Conservation (phyloP, 2,888 invertebrate genomes). For the Rhabditoides inermis region DNA sequence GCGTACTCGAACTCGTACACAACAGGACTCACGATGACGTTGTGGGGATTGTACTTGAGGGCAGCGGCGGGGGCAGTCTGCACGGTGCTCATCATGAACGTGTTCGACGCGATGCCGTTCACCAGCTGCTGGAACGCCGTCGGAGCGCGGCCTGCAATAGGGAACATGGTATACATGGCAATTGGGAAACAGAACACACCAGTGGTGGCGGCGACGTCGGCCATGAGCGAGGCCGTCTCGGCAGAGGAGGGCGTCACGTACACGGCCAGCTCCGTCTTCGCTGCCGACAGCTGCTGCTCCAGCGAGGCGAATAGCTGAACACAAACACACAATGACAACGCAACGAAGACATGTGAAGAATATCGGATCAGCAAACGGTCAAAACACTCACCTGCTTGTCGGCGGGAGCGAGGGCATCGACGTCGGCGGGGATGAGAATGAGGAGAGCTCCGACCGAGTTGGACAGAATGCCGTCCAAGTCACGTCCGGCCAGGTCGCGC, state of each 20-base stretch:
- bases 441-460: slow-evolving; percentile 41
- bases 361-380: too few relatives aligned
- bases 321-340: too few relatives aligned
- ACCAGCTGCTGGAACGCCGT: slow-evolving; percentile 38
- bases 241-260: slow-evolving; percentile 30
- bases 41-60: slow-evolving; percentile 12
- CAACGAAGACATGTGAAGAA: too few relatives aligned
- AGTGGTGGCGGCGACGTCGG: too few relatives aligned
- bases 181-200: slow-evolving; percentile 7
- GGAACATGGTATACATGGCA: slow-evolving; percentile 5
- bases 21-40: slow-evolving; percentile 24
- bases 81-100: slow-evolving; percentile 42
- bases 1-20: neutral
- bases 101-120: slow-evolving; percentile 41
- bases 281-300: slow-evolving; percentile 22
- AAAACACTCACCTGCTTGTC: slow-evolving; percentile 24
- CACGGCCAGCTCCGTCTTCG: slow-evolving; percentile 39
- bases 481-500: slow-evolving; percentile 35
- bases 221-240: slow-evolving; percentile 16
- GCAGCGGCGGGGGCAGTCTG: slow-evolving; percentile 11
- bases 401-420: slow-evolving; percentile 23
- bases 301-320: slow-evolving; percentile 35
- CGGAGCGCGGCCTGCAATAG: slow-evolving; percentile 11
- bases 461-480: slow-evolving; percentile 30
- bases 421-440: slow-evolving; percentile 43